Percentiles rank a stretch among this genome's conserved stretches.
phyloP scores from a whole-genome alignment of 2,797 vertebrate species.

The Coranthus polyacanthus region DNA sequence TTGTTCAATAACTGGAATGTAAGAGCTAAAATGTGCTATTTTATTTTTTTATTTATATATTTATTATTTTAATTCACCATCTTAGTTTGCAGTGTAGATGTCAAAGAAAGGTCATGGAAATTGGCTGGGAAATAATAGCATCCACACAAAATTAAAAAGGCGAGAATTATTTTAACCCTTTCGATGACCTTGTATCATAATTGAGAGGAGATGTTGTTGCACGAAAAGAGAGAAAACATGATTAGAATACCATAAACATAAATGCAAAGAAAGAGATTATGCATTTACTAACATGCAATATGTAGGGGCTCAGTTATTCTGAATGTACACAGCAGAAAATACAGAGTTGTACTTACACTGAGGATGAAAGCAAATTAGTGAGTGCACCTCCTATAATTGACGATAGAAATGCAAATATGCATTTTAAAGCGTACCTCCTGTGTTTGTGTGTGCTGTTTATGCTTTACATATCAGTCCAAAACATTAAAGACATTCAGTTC shows the following conservation, averaged over 20 bases:
- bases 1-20: too few relatives aligned
- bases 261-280: not conserved
- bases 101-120: too few relatives aligned
- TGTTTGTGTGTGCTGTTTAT: not conserved
- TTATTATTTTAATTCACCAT: not conserved
- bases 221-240: not conserved
- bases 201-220: too few relatives aligned
- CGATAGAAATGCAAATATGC: conserved; percentile 1
- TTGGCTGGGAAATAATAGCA: too few relatives aligned
- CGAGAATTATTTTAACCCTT: not conserved
- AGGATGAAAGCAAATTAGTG: conserved; percentile 22
- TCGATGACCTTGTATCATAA: not conserved
- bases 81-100: not conserved
- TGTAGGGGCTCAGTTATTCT: not conserved
- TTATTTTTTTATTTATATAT: too few relatives aligned
- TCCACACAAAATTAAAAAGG: too few relatives aligned
- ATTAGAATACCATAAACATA: not conserved
- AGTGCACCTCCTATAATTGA: conserved; percentile 3
- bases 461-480: conserved; percentile 1
- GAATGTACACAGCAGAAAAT: conserved; percentile 1
- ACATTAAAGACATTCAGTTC: not conserved
- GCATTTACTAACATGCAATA: not conserved
- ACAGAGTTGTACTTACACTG: not conserved
- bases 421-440: conserved; percentile 1
- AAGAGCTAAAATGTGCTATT: too few relatives aligned